Base-by-base conservation (phyloP, 2,797 vertebrate species). In the Catharus ustulatus region DNA sequence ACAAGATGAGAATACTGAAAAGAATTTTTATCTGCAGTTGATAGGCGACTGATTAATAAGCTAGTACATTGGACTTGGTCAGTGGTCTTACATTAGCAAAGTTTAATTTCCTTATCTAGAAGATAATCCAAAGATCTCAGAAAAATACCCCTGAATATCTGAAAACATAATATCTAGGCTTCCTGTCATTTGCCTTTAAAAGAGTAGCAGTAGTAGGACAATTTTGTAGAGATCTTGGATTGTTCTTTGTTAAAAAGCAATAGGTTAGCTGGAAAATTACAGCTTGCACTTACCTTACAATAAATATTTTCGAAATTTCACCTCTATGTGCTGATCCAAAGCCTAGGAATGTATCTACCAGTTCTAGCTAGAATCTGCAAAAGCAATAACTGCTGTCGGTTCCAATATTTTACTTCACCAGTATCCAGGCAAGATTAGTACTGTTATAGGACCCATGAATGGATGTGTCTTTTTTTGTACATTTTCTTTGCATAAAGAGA, bases 291-390 rank as follows among this genome's bases (percentile, higher is more conserved):
- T 64, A 57, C 3, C 24, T 59, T 78, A 8, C 11, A 75, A 22
- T 30, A 52, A 30, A 14, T 15, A 2, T 43, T 88, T 72, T 46
- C 64, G 16, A 73, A 43, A 89, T 87, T 68, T 22, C 14, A 59
- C 40, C 12, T 55, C 18, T 17, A 46, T 0, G 0, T 59, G 18
- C 43, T 7, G 15, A 23, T 54, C 24, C 11, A 51, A 59, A 80
- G 48, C 3, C 6, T 16, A 26, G 30, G 27, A 36, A 59, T 5
- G 0, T 22, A 58, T 63, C 32, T 63, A 45, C 13, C 15, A 75
- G 11, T 42, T 86, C 26, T 42, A 59, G 17, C 2, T 54, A 19
- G 9, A 59, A 68, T 64, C 22, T 67, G 11, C 24, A 78, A 21
- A 74, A 74, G 10, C 1, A 7, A 10, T 54, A 48, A 66, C 19